phyloP scores from a whole-genome alignment of 2,113 vertebrate species.

The Neogobius melanostomus region DNA sequence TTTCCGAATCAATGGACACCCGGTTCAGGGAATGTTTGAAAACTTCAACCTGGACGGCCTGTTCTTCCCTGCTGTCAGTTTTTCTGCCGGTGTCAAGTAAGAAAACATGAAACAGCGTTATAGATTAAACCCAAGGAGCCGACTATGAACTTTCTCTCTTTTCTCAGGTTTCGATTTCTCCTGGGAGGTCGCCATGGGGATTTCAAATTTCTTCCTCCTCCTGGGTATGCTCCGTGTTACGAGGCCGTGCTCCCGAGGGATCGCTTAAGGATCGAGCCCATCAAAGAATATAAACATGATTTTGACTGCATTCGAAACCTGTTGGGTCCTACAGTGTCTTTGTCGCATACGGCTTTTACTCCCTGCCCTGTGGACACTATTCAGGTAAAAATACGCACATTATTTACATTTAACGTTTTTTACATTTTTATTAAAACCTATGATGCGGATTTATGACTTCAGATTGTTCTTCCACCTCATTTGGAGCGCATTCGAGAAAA shows the following conservation, averaged over 20 bases:
- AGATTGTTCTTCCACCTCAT: conserved; percentile 95
- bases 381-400: conserved; percentile 75
- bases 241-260: conserved; percentile 89
- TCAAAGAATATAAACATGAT: conserved; percentile 91
- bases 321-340: conserved; percentile 86
- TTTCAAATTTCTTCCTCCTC: conserved; percentile 91
- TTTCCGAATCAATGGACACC: conserved; percentile 90
- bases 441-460: conserved; percentile 19
- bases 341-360: conserved; percentile 88
- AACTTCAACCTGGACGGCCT: conserved; percentile 90
- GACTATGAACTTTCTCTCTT: not conserved
- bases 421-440: no score
- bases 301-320: conserved; percentile 81
- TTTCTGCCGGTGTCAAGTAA: conserved; percentile 88
- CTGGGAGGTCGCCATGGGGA: conserved; percentile 90
- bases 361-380: conserved; percentile 90
- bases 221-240: conserved; percentile 87
- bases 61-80: conserved; percentile 90
- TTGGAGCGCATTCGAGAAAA: conserved; percentile 95
- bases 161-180: conserved; percentile 83
- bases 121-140: not conserved
- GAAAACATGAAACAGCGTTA: conserved; percentile 23
- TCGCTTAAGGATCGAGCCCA: conserved; percentile 84
- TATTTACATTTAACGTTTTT: not conserved
- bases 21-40: conserved; percentile 93